A percentile compares a stretch with the other conserved stretches of the same genome.
Evolutionary conservation across 2,888 invertebrate species (phyloP).

Genomic region (Taphrorychus bicolor): DNA sequence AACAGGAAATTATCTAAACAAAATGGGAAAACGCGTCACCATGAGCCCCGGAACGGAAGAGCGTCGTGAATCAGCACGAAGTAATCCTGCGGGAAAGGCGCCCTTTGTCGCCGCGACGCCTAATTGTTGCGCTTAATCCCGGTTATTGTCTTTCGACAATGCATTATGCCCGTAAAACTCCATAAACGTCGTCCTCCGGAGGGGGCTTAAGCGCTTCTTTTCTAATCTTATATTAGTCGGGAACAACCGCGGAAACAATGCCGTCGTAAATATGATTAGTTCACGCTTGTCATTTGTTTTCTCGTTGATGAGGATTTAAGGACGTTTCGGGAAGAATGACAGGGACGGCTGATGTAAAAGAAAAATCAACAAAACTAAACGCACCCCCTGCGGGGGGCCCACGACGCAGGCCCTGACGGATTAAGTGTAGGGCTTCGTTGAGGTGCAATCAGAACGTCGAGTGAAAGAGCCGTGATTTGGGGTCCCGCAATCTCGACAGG

Average conservation of each 20-base stretch:
- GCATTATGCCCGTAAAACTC: slow-evolving; percentile 53
- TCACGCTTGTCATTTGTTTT: neutral
- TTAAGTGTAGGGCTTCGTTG: slow-evolving; percentile 11
- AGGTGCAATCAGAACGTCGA: slow-evolving; percentile 21
- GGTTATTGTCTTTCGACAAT: slow-evolving; percentile 59
- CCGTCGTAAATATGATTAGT: slow-evolving; percentile 27
- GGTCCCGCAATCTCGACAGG: slow-evolving; percentile 28
- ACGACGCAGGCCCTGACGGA: slow-evolving; percentile 3
- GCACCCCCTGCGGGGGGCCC: neutral
- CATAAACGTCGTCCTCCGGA: slow-evolving; percentile 50
- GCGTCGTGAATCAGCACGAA: slow-evolving; percentile 57
- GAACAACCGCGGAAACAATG: slow-evolving; percentile 34
- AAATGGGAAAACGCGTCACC: neutral
- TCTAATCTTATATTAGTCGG: slow-evolving; percentile 38
- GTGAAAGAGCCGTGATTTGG: slow-evolving; percentile 28
- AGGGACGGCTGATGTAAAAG: neutral
- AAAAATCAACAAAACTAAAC: too few relatives aligned
- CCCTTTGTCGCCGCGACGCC: slow-evolving; percentile 53
- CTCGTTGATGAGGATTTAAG: neutral
- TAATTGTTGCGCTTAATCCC: slow-evolving; percentile 60
- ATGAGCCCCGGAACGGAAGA: slow-evolving; percentile 31
- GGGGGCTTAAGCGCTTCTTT: slow-evolving; percentile 33
- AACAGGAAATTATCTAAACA: neutral
- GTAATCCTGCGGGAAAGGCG: slow-evolving; percentile 59
- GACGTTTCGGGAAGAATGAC: neutral